Base-by-base conservation (phyloP, 2,888 invertebrate genomes). In the Leucophora obtusa region DNA sequence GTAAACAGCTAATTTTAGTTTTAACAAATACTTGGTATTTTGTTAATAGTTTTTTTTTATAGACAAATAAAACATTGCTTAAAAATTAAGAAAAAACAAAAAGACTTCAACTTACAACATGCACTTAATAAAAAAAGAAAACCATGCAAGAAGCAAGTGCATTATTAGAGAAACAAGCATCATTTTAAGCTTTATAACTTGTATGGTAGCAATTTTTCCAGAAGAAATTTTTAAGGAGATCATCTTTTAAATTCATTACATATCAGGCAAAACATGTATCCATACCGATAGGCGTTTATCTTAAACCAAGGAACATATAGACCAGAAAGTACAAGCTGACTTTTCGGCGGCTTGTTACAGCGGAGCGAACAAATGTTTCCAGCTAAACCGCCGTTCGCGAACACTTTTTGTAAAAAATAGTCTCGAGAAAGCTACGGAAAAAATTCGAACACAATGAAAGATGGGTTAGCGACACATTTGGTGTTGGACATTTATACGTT, bases 1-100 rank as follows among this genome's bases (percentile, higher is more conserved):
- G 38, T 56, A 75, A 62, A 65, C 53, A 71, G 53, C 15, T 54
- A 53, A 35, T 68, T 28, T 72, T 54, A 24, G 60, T 47, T 71
- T 63, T 17, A 77, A 73, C 76, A 77, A 77, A 81, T 77, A 71
- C 66, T 81, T 58, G 51, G 70, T 77, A 71, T 81, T 73, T 77
- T 65, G 66, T 62, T 70, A 73, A 73, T 10, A 17, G 54, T 43
- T 33, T 24, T 15, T 58, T 58, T 28, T 28, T 28, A 28, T 14
- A 50, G 33, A 38, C 18, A 38, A 38, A 35, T 35, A 24, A 63
- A 51, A 63, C 54, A 17, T 65, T 38, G 14, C 24, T 76, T 72
- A 62, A 65, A 68, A 43, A 69, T 58, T 33, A 59, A 14, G n/a
- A 58, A 38, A 60, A 70, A 66, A 47, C 47, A 14, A 17, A 71